Base-by-base conservation (phyloP, 2,797 vertebrate genomes). In the Melanogrammus aeglefinus region DNA sequence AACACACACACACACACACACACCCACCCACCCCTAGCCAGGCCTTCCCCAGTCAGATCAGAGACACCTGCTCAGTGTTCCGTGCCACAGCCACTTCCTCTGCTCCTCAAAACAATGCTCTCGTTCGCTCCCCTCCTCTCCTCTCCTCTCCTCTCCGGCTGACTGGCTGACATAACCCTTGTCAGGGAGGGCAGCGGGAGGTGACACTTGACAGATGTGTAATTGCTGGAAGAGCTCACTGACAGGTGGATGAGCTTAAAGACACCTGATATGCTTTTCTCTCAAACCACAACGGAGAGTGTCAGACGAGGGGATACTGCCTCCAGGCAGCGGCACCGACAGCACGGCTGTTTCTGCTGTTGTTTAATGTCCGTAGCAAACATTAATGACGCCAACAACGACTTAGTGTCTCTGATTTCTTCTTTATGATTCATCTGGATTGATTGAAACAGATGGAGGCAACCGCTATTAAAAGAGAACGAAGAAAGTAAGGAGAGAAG, bases 161-260 rank as follows among this genome's bases (percentile, higher is more conserved):
- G 90, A 94, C 91, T 94, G 92, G 91, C 92, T 89, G 91, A 94
- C 94, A 92, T 93, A 94, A 92, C 91, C 92, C 93, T 89, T 91
- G 91, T 91, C 91, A 90, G 91, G 83, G 87, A 91, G 89, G 87
- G 91, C 90, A 75, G 86, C 90, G 92, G 89, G 88, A 89, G 92
- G 92, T 94, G 94, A 94, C 94, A 94, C 91, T 92, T 95, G 94
- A 95, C 93, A 94, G 92, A 93, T 92, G 90, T 91, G 92, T 94
- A 95, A 95, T 95, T 94, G 94, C 92, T 90, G 86, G 84, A 90
- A 91, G 92, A 91, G 89, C 86, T 87, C 88, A 75, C 88, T 91
- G 94, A 94, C 91, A 92, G 93, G 92, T 92, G 91, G 90, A 93
- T 91, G 90, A 92, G 92, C 87, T 91, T 92, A 92, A 91, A 92